phyloP scores from a whole-genome alignment of 2,797 vertebrate genomes.

The Ceryle rudis region DNA sequence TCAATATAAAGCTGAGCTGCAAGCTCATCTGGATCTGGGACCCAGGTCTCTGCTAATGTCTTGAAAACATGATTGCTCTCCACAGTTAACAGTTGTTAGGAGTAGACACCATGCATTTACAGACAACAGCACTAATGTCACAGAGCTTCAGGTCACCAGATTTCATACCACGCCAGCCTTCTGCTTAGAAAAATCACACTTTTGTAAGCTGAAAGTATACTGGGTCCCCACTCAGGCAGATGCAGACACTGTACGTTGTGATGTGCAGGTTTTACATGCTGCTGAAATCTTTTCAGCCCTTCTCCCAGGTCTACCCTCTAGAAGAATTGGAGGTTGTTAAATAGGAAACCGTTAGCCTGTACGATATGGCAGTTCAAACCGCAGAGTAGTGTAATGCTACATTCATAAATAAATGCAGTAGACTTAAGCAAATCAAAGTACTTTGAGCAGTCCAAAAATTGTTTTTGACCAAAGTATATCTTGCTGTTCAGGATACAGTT shows the following conservation, averaged over 20 bases:
- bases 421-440: not conserved
- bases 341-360: not conserved
- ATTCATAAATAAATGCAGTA: not conserved
- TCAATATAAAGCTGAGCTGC: not conserved
- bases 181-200: not conserved
- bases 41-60: not conserved
- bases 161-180: not conserved
- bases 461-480: not conserved
- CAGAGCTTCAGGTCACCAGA: not conserved
- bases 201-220: not conserved
- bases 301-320: not conserved
- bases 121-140: not conserved
- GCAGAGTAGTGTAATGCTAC: not conserved
- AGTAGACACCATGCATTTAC: not conserved
- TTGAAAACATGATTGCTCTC: not conserved
- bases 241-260: rapidly evolving
- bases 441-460: not conserved
- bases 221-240: not conserved
- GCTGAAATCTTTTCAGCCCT: not conserved
- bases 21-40: not conserved
- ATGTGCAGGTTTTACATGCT: not conserved
- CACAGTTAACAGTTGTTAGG: not conserved
- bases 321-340: not conserved
- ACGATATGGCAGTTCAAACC: not conserved
- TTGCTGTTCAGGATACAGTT: not conserved